A percentile compares a stretch with the other conserved stretches of the same genome.
phyloP scores from a whole-genome alignment of 1,140 invertebrate genomes.

The Sminthurinus signatus region DNA sequence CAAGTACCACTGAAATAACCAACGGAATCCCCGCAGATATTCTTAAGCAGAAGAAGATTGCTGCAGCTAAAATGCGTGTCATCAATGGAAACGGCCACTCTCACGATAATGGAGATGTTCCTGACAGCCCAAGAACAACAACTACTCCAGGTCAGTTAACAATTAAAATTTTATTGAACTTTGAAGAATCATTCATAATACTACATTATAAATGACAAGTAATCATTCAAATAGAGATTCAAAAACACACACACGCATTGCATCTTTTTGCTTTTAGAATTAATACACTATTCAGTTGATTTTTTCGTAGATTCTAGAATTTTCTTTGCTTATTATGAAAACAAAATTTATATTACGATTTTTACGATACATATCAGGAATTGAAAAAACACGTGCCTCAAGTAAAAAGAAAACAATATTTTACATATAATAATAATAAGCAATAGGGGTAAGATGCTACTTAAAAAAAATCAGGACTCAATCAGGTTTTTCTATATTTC shows the following conservation, averaged over 20 bases:
- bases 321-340: too few species aligned
- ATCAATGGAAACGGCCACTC: constrained; percentile 9
- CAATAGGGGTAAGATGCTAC: too few species aligned
- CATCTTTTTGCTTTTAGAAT: neutral
- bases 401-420: too few species aligned
- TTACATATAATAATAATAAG: too few species aligned
- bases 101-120: neutral
- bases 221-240: neutral
- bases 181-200: neutral
- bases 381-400: too few species aligned
- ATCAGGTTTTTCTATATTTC: too few species aligned
- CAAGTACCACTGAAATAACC: constrained; percentile 5
- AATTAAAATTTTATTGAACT: neutral
- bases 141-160: neutral
- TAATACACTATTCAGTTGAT: neutral
- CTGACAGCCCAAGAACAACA: constrained; percentile 3
- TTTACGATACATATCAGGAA: too few species aligned
- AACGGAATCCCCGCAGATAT: constrained; percentile 16
- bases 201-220: neutral
- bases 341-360: too few species aligned
- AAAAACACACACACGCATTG: neutral
- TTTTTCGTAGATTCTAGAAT: neutral
- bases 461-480: too few species aligned
- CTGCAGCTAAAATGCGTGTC: constrained; percentile 5
- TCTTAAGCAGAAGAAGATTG: constrained; percentile 2